phyloP scores from a whole-genome alignment of 1,140 invertebrate genomes.

The Drosophila kikkawai region DNA sequence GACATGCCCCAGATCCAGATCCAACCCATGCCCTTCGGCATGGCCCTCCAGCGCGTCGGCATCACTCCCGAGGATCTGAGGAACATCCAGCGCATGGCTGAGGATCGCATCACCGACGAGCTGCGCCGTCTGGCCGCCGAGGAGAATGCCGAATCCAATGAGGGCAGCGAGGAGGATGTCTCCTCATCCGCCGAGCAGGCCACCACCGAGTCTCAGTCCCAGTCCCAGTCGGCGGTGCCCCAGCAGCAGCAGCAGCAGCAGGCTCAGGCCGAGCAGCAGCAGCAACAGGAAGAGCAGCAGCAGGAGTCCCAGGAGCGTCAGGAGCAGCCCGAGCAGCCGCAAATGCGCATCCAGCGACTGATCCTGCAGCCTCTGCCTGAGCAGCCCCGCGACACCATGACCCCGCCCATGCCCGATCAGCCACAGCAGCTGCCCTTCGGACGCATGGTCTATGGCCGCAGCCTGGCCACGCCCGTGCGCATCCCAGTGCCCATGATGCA shows the following conservation, averaged over 20 bases:
- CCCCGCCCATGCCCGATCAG: constrained; percentile 82
- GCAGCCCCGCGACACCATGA: constrained; percentile 84
- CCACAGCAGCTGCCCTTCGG: constrained; percentile 83
- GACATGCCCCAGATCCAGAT: constrained; percentile 76
- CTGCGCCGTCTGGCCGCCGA: constrained; percentile 83
- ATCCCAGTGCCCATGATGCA: constrained; percentile 87
- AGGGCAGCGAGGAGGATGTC: constrained; percentile 78
- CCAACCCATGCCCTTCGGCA: constrained; percentile 79
- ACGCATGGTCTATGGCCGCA: constrained; percentile 86
- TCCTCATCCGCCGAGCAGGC: constrained; percentile 46
- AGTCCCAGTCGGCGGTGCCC: constrained; percentile 14
- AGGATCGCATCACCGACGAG: constrained; percentile 85
- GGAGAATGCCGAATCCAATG: constrained; percentile 79
- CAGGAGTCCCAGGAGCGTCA: constrained; percentile 65
- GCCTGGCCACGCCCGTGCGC: constrained; percentile 85
- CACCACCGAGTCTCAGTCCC: constrained; percentile 30
- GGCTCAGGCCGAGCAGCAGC: constrained; percentile 44
- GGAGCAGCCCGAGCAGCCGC: constrained; percentile 69
- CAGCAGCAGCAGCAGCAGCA: constrained; percentile 39
- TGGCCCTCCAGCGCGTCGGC: constrained; percentile 85
- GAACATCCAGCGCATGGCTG: constrained; percentile 86
- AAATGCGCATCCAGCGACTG: constrained; percentile 72
- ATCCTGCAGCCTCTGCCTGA: constrained; percentile 82
- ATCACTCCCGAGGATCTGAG: constrained; percentile 88
- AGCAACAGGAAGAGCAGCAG: constrained; percentile 32